Percentiles rank a stretch among this genome's conserved stretches.
phyloP scores from a whole-genome alignment of 2,888 invertebrate species.

The Melinaea marsaeus region DNA sequence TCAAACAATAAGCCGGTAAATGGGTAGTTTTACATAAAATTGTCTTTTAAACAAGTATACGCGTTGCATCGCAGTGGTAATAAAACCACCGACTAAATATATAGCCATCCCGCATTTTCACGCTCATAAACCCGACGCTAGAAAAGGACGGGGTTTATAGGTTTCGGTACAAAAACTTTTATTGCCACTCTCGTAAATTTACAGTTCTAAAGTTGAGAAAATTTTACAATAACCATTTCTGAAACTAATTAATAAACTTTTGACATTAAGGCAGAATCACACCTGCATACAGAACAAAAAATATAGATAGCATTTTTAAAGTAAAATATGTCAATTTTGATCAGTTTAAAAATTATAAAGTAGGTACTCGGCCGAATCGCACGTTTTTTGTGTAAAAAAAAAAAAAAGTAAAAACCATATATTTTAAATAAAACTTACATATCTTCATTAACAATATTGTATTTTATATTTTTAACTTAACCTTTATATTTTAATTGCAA shows the following conservation, averaged over 20 bases:
- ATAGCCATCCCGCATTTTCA: constrained; percentile 67
- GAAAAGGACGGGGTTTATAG: constrained; percentile 67
- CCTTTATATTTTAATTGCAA: constrained; percentile 7
- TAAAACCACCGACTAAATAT: constrained; percentile 68
- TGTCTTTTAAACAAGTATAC: constrained; percentile 28
- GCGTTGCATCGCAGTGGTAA: constrained; percentile 45
- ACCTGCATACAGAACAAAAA: background rate
- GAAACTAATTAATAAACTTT: constrained; percentile 1
- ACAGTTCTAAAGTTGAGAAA: constrained; percentile 57
- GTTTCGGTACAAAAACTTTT: constrained; percentile 71
- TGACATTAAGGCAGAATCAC: background rate
- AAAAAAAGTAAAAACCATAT: too few relatives aligned
- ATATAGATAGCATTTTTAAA: too few relatives aligned
- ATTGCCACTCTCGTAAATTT: constrained; percentile 71
- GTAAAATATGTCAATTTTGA: too few relatives aligned
- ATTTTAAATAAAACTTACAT: too few relatives aligned
- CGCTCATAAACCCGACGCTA: constrained; percentile 60
- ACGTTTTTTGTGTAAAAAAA: too few relatives aligned
- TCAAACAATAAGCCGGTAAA: constrained; percentile 1
- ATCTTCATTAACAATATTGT: too few relatives aligned
- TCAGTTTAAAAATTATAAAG: background rate
- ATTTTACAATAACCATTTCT: constrained; percentile 41
- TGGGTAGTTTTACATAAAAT: constrained; percentile 26
- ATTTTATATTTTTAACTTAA: too few relatives aligned
- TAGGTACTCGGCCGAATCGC: background rate